Conservation (phyloP, 2,888 invertebrate genomes). For the Campopleginae sp. region DNA sequence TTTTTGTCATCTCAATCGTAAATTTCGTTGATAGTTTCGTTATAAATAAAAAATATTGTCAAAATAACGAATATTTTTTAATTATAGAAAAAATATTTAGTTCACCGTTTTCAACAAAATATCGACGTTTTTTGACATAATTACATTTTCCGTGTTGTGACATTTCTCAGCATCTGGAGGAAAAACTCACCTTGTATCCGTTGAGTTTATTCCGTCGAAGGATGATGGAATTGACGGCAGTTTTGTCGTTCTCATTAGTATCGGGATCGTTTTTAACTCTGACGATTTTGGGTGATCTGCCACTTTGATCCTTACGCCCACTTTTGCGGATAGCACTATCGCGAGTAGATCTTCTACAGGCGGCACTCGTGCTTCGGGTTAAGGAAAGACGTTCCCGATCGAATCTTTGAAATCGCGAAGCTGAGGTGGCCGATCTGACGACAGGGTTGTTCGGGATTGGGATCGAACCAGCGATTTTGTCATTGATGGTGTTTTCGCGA, state of each 20-base stretch:
- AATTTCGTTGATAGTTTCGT: no score
- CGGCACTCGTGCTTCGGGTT: slow-evolving; percentile 55
- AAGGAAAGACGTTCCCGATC: slow-evolving; percentile 55
- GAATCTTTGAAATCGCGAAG: slow-evolving; percentile 53
- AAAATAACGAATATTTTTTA: no score
- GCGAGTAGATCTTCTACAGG: slow-evolving; percentile 65
- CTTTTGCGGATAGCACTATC: slow-evolving; percentile 62
- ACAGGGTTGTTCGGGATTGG: slow-evolving; percentile 22
- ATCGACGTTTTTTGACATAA: no score
- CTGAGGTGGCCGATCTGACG: slow-evolving; percentile 56
- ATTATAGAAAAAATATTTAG: no score
- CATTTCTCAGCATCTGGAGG: neutral
- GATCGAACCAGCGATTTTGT: slow-evolving; percentile 29
- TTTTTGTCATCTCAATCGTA: no score
- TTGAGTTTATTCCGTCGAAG: slow-evolving; percentile 73
- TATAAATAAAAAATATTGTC: no score
- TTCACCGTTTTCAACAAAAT: no score
- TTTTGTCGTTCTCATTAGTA: slow-evolving; percentile 44
- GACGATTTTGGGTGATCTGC: slow-evolving; percentile 68
- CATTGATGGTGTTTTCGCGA: slow-evolving; percentile 51
- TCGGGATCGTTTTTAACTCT: slow-evolving; percentile 66
- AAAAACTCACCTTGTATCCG: slow-evolving; percentile 75
- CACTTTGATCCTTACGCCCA: slow-evolving; percentile 57
- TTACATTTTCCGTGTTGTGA: no score
- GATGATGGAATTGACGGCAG: slow-evolving; percentile 63